A percentile compares a stretch with the other conserved stretches of the same genome.
Conservation (phyloP, 2,888 invertebrate genomes). For the Cheilosia grossa region DNA sequence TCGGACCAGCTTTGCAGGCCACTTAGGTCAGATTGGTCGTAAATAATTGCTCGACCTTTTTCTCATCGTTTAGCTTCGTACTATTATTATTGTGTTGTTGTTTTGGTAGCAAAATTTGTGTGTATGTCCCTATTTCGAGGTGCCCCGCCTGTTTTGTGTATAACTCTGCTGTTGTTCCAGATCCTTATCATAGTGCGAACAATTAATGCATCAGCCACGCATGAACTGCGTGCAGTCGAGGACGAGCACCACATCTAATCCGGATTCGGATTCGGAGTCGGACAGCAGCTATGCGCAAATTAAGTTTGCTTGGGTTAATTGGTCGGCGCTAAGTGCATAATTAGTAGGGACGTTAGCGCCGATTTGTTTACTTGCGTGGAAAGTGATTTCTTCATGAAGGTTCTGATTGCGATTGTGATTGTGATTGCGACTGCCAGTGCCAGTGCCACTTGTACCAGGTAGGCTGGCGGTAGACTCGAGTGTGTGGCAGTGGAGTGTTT, state of each 20-base stretch:
- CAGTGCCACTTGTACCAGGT: background rate
- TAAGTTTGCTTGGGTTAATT: constrained; percentile 62
- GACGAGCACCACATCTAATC: background rate
- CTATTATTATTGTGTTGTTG: background rate
- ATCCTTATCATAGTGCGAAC: constrained; percentile 61
- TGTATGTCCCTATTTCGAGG: constrained; percentile 35
- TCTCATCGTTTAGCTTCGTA: background rate
- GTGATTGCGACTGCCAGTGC: too few species aligned
- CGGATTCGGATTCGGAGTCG: constrained; percentile 18
- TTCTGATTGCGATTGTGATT: too few species aligned
- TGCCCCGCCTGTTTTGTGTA: constrained; percentile 33
- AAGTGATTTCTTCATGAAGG: constrained; percentile 42
- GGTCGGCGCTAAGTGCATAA: constrained; percentile 64
- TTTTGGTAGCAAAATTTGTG: constrained; percentile 19
- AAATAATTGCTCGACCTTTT: constrained; percentile 67
- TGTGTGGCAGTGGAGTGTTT: background rate
- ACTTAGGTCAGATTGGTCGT: constrained; percentile 63
- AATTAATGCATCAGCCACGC: constrained; percentile 60
- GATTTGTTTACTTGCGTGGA: constrained; percentile 39
- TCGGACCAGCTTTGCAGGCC: background rate
- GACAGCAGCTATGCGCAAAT: constrained; percentile 54
- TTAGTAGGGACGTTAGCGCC: constrained; percentile 61
- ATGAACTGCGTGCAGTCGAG: constrained; percentile 10
- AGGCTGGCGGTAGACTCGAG: background rate
- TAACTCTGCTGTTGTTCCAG: constrained; percentile 31